Base-by-base conservation (phyloP, 2,888 invertebrate genomes). In the Hirtodrosophila histrioides region DNA sequence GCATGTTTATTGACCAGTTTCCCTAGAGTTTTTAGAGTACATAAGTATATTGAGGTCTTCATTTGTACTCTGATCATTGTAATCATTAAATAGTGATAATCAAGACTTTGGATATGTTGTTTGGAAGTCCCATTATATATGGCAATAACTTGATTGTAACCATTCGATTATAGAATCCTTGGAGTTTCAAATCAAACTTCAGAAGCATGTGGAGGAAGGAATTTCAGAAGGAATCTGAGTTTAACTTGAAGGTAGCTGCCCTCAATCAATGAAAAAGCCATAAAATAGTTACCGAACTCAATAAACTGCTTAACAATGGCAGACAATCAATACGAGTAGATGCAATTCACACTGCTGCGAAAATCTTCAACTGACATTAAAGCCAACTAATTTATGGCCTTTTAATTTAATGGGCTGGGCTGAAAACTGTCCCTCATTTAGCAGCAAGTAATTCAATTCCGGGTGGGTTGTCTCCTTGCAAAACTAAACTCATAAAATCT, bases 381-480 rank as follows among this genome's bases (percentile, higher is more conserved):
- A 86, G 85, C 78, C 87, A 64, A 77, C 80, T 90, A 89, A 89
- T 90, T 91, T 91, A 91, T 91, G 87, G 87, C 83, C 90, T 90
- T 91, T 91, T 91, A 91, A 91, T 91, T 91, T 91, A 91, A 91
- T 91, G 90, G 90, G 91, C 65, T 89, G 90, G 90, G 83, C 78
- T 83, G 70, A 78, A 67, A 74, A 75, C 73, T 77, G 78, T 75
- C 82, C 84, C 73, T 61, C 68, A 66, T 85, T 81, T 71, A 56
- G 45, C 63, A 50, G 60, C 39, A 36, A 72, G 79, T 40, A 67
- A 66, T 56, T 66, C 78, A 73, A 78, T 83, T 69, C 41, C 75
- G 80, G 75, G 63, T 73, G 69, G 80, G 63, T 53, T 69, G 63
- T 37, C 50, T 62, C 45, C 60, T 57, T 69, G 64, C 62, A 55